Evolutionary conservation across 2,888 invertebrate species (phyloP).

Genomic region (Blastobasis adustella): DNA sequence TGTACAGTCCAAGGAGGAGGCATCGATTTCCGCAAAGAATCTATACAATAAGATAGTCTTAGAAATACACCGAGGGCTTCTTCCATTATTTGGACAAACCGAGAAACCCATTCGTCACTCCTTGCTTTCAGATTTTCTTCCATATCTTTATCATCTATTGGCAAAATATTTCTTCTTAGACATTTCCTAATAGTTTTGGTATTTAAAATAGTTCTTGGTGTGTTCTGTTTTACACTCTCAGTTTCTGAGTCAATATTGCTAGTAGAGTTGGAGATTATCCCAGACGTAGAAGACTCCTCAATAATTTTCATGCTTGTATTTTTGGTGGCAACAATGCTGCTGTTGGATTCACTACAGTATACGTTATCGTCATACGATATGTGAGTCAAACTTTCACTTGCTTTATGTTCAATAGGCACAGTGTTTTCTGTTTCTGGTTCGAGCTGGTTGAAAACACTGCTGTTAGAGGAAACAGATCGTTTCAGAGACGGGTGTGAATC

Average conservation of each 20-base stretch:
- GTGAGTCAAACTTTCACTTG: background rate
- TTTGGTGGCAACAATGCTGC: slow-evolving; percentile 6
- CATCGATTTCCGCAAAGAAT: slow-evolving; percentile 17
- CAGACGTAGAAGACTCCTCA: slow-evolving; percentile 9
- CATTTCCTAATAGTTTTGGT: background rate
- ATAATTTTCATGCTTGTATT: slow-evolving; percentile 7
- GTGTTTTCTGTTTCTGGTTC: background rate
- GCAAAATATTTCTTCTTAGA: slow-evolving; percentile 28
- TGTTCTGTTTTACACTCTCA: slow-evolving; percentile 1
- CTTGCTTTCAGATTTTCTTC: slow-evolving; percentile 37
- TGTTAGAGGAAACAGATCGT: too few species aligned
- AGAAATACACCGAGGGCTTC: slow-evolving; percentile 28
- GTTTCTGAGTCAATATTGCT: slow-evolving; percentile 3
- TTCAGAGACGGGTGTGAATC: background rate
- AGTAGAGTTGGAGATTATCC: slow-evolving; percentile 6
- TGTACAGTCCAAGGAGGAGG: slow-evolving; percentile 51
- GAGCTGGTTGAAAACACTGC: too few species aligned
- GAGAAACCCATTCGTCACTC: slow-evolving; percentile 53
- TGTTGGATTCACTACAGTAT: slow-evolving; percentile 18
- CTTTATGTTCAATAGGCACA: background rate
- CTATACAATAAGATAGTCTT: too few species aligned
- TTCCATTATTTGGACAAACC: slow-evolving; percentile 61
- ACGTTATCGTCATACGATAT: background rate
- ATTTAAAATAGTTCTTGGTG: background rate
- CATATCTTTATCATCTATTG: slow-evolving; percentile 36